phyloP scores from a whole-genome alignment of 2,888 invertebrate genomes.

The Aleiodes leptofemur region DNA sequence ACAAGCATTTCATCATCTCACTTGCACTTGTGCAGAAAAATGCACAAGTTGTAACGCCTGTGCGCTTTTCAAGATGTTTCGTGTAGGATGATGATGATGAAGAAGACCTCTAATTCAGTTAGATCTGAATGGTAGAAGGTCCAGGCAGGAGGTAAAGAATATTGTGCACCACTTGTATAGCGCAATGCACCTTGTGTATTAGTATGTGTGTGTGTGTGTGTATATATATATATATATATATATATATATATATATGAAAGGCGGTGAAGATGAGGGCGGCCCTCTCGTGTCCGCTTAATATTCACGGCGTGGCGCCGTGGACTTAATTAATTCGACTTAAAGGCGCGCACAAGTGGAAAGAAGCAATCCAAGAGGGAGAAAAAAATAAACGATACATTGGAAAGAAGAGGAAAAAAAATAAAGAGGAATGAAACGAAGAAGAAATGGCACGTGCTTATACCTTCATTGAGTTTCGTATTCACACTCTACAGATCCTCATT shows the following conservation, averaged over 20 bases:
- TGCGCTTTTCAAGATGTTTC: neutral
- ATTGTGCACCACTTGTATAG: neutral
- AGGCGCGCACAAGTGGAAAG: constrained; percentile 37
- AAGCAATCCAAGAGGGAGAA: neutral
- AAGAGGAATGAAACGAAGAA: neutral
- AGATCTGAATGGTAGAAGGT: neutral
- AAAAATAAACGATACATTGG: neutral
- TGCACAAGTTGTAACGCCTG: neutral
- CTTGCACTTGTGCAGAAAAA: neutral
- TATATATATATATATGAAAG: neutral
- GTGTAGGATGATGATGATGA: constrained; percentile 17
- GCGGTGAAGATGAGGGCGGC: constrained; percentile 29
- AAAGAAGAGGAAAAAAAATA: constrained; percentile 6
- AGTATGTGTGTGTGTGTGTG: neutral
- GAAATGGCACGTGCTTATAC: constrained; percentile 20
- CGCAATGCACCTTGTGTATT: constrained; percentile 1
- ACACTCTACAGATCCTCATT: neutral
- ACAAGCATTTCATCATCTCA: constrained; percentile 57
- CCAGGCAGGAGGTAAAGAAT: constrained; percentile 8
- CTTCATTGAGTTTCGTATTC: constrained; percentile 14
- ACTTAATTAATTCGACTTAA: constrained; percentile 65
- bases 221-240: too few species aligned
- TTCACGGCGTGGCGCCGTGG: constrained; percentile 59
- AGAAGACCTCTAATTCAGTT: constrained; percentile 34
- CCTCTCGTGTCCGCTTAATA: constrained; percentile 60